Evolutionary conservation across 1,140 invertebrate genomes (phyloP).

Genomic region (Orussus abietinus): DNA sequence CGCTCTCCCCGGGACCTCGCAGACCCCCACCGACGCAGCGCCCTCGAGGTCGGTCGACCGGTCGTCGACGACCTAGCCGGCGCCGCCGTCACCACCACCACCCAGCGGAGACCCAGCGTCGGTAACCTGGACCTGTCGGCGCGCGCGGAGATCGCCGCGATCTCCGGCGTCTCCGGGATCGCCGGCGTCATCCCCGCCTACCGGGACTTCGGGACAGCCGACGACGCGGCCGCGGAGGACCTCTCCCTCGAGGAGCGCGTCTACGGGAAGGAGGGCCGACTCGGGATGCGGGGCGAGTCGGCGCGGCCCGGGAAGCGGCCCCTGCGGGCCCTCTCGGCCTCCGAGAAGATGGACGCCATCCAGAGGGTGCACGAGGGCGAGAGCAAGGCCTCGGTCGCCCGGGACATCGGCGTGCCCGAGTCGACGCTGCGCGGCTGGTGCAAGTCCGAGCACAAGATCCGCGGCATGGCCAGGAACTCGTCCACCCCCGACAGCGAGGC

Average conservation of each 20-base stretch:
- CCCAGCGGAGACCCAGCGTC: conserved; percentile 7
- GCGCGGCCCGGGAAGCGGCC: conserved; percentile 62
- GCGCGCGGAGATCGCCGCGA: too few relatives aligned
- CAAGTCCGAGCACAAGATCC: conserved; percentile 75
- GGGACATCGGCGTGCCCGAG: conserved; percentile 78
- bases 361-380: conserved; percentile 75
- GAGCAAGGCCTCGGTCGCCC: conserved; percentile 75
- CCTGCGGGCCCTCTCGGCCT: conserved; percentile 64
- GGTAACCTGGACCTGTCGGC: too few relatives aligned
- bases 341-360: conserved; percentile 75
- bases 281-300: conserved; percentile 30
- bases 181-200: too few relatives aligned
- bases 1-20: too few relatives aligned
- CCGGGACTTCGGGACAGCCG: conserved; percentile 8
- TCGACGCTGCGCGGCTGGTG: conserved; percentile 80
- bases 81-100: conserved; percentile 13
- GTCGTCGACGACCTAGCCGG: too few relatives aligned
- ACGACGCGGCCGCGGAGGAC: conserved; percentile 19
- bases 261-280: conserved; percentile 24
- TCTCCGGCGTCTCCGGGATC: too few relatives aligned
- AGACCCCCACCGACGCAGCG: conserved; percentile 8
- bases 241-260: conserved; percentile 20
- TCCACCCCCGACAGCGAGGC: conserved; percentile 57
- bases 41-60: conserved; percentile 1
- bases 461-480: conserved; percentile 65